Evolutionary conservation across 2,113 vertebrate genomes (phyloP).

Genomic region (Vidua macroura): DNA sequence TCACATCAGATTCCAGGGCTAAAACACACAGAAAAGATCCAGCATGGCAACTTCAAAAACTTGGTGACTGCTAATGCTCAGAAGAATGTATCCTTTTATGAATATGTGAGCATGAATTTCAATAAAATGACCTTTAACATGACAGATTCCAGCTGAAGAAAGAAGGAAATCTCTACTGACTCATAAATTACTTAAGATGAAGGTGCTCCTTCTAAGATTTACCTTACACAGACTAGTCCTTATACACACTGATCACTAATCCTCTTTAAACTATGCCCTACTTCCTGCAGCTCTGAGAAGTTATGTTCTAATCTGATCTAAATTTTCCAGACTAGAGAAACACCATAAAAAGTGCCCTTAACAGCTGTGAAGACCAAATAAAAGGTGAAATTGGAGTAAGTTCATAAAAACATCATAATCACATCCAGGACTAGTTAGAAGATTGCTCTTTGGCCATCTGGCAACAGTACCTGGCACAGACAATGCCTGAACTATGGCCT

Average conservation of each 20-base stretch:
- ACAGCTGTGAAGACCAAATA: background rate
- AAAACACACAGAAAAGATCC: background rate
- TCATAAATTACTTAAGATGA: slow-evolving; percentile 41
- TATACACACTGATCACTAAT: slow-evolving; percentile 1
- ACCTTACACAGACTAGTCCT: background rate
- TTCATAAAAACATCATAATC: background rate
- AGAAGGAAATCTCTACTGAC: slow-evolving; percentile 20
- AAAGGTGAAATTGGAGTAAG: background rate
- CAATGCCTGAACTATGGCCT: background rate
- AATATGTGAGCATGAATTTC: slow-evolving; percentile 18
- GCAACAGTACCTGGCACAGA: background rate
- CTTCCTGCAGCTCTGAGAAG: background rate
- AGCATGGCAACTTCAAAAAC: background rate
- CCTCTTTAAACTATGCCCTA: background rate
- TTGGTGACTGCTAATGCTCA: background rate
- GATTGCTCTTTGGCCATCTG: background rate
- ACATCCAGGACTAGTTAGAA: background rate
- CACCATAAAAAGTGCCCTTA: background rate
- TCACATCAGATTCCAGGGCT: background rate
- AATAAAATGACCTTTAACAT: slow-evolving; percentile 44
- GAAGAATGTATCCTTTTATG: background rate
- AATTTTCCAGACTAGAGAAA: background rate
- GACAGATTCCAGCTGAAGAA: background rate
- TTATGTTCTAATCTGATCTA: background rate
- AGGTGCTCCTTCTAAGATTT: slow-evolving; percentile 4